Conservation (phyloP, 2,888 invertebrate species). For the Oxyteleia sp. region DNA sequence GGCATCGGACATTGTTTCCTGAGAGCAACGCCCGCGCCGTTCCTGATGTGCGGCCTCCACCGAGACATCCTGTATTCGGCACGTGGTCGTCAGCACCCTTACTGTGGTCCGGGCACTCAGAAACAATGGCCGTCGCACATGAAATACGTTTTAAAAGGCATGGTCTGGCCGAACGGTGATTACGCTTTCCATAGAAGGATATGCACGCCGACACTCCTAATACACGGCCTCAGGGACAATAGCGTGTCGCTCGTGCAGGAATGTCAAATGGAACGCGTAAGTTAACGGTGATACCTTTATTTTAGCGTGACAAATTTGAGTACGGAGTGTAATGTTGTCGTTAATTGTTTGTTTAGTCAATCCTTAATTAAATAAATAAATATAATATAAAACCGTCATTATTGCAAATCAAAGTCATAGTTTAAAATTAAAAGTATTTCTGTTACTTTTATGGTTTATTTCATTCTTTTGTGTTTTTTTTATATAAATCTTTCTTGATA, state of each 20-base stretch:
- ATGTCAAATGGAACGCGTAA: constrained; percentile 91
- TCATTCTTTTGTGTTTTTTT: no score
- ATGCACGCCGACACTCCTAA: constrained; percentile 90
- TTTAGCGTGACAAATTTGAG: constrained; percentile 12
- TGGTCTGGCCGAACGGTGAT: constrained; percentile 91
- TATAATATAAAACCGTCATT: no score
- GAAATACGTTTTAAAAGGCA: constrained; percentile 89
- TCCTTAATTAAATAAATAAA: no score
- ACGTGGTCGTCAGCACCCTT: constrained; percentile 89
- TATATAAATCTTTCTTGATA: no score
- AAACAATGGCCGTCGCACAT: constrained; percentile 88
- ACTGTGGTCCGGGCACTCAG: constrained; percentile 86
- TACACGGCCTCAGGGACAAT: constrained; percentile 91
- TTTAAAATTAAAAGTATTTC: no score
- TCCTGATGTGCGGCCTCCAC: constrained; percentile 89
- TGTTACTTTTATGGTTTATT: no score
- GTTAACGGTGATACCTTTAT: constrained; percentile 69
- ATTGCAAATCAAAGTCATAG: no score
- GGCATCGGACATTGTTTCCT: constrained; percentile 88
- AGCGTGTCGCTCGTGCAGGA: constrained; percentile 91
- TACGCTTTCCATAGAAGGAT: constrained; percentile 90
- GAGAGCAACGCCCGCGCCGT: constrained; percentile 88
- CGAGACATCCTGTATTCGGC: constrained; percentile 89
- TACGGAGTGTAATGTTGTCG: no score
- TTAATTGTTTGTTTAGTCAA: no score